Evolutionary conservation across 2,113 vertebrate species (phyloP).

Genomic region (Rynchops niger): DNA sequence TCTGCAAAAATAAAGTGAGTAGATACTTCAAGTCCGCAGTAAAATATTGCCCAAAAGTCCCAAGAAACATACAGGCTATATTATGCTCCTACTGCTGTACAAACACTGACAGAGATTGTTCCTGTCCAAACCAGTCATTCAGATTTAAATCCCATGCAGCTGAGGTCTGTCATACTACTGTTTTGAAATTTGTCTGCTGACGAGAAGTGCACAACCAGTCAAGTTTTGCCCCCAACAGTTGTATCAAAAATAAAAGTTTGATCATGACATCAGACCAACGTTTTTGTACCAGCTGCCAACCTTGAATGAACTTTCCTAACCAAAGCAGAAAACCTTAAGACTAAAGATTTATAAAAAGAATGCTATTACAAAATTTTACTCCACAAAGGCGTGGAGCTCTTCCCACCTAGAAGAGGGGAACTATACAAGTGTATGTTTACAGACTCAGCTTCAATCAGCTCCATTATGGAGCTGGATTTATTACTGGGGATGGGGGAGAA

Average conservation of each 20-base stretch:
- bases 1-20: background rate
- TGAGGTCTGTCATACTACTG: background rate
- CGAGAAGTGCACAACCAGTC: background rate
- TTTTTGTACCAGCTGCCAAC: background rate
- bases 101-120: background rate
- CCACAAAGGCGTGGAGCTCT: background rate
- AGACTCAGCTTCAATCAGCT: background rate
- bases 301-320: background rate
- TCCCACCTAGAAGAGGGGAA: background rate
- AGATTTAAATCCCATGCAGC: background rate
- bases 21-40: background rate
- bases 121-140: background rate
- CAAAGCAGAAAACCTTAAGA: background rate
- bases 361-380: background rate
- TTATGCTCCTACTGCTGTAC: background rate
- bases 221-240: background rate
- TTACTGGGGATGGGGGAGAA: background rate
- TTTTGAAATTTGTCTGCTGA: background rate
- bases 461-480: background rate
- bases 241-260: background rate
- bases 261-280: background rate
- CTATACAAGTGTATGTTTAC: background rate
- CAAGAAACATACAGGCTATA: background rate
- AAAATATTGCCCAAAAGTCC: background rate
- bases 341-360: background rate